Base-by-base conservation (phyloP, 2,113 vertebrate genomes). In the Syrrhaptes paradoxus region DNA sequence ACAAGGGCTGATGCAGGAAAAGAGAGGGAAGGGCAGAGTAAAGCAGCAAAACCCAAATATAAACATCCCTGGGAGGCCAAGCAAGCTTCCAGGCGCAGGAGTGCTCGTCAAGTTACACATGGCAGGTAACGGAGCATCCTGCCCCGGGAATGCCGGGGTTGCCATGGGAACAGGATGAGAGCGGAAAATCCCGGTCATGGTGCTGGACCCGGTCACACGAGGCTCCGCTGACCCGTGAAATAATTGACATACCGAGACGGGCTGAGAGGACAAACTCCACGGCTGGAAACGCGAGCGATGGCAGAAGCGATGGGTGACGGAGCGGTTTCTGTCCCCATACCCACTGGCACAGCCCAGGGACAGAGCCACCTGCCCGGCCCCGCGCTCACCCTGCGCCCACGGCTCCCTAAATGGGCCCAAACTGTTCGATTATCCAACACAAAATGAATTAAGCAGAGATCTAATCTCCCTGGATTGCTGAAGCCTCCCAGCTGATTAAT, bases 81-180 rank as follows among this genome's bases (percentile, higher is more conserved):
- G 71, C 10, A 58, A 70, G 51, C 79, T 19, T 29, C 2, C 13
- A 46, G 46, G 32, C 9, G n/a, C 10, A 2, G 76, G 79, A 82
- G 85, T 59, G 18, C 59, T 2, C 2, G 57, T 55, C 62, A 29
- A 45, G 77, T 46, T 59, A 54, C 17, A 45, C 61, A 7, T 26
- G 6, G 3, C 71, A 3, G 3, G 2, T 19, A 55, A 55, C 5
- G 79, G 74, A 87, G 85, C 59, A 51, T 68, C 73, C 67, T 92
- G 90, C 59, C 86, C 81, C 1, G 2, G 79, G 74, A 93, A 89
- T 45, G 87, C 70, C 31, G 63, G 18, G 8, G 86, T 95, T 92
- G 90, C 95, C 94, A 96, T 93, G 85, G 96, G 77, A 95, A 97
- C 78, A 2, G 76, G 70, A 24, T 3, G 88, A 81, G 74, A 51